Evolutionary conservation across 2,888 invertebrate species (phyloP).

Genomic region (Allolobophora icterica): DNA sequence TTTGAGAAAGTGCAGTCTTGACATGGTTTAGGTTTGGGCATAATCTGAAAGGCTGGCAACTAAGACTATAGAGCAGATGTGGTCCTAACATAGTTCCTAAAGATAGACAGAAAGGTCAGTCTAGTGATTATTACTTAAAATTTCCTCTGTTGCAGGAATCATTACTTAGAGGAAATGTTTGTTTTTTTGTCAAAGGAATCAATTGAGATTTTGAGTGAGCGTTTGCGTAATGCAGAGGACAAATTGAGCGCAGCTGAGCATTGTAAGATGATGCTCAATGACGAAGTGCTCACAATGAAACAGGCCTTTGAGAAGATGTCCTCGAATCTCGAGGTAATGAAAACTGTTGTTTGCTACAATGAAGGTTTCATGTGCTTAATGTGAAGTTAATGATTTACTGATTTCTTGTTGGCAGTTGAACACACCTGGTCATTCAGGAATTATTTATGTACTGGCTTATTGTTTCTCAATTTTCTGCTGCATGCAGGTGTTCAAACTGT

Average conservation of each 20-base stretch:
- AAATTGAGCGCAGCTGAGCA: conserved; percentile 58
- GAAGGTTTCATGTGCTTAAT: conserved; percentile 24
- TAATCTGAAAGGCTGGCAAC: too few species aligned
- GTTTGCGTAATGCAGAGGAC: conserved; percentile 57
- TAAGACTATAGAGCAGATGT: neutral
- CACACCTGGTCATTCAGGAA: neutral
- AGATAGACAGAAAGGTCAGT: neutral
- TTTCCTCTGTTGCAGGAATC: neutral
- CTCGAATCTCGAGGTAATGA: conserved; percentile 53
- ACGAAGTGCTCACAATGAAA: conserved; percentile 53
- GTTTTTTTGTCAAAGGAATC: conserved; percentile 48
- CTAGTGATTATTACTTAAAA: neutral
- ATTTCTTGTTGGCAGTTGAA: neutral
- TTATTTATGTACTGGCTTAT: neutral
- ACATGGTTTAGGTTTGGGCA: too few species aligned
- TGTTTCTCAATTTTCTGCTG: neutral
- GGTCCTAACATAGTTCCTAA: neutral
- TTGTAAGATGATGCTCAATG: conserved; percentile 55
- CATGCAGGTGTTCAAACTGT: neutral
- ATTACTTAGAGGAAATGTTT: conserved; percentile 14
- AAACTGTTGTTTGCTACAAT: conserved; percentile 32
- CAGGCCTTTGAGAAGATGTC: conserved; percentile 54
- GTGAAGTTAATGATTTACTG: neutral
- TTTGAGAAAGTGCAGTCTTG: neutral
- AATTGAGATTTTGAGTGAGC: conserved; percentile 51